These are phyloP conservation scores for Syncerus caffer DNA, from an alignment of 2,797 vertebrate genomes.

Conservation along the genomic window DNA sequence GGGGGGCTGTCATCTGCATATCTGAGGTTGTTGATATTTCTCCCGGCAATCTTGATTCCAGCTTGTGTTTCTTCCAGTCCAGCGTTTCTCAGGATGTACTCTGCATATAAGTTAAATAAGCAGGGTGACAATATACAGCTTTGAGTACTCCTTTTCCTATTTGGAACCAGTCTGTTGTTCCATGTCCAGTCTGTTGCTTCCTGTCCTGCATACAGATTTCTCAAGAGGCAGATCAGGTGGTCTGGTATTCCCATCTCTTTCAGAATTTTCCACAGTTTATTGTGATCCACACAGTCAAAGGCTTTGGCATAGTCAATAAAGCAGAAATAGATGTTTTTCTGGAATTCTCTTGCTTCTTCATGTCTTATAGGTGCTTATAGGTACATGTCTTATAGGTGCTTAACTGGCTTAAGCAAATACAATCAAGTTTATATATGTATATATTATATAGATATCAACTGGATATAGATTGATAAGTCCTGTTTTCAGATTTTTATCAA, in stretches of 20 bases:
- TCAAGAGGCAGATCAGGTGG: accelerated
- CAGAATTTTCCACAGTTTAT: background rate
- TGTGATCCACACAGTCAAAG: background rate
- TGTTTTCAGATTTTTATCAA: background rate
- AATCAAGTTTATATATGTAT: background rate
- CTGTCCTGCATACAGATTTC: background rate
- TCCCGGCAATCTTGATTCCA: background rate
- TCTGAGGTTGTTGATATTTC: background rate
- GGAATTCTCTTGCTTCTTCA: background rate
- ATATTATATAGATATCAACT: background rate
- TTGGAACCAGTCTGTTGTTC: background rate
- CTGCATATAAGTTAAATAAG: background rate
- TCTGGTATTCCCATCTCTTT: too few species aligned
- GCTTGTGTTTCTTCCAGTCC: background rate
- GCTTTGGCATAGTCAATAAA: background rate
- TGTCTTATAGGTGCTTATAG: background rate
- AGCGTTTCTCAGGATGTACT: background rate
- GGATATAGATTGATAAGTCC: background rate
- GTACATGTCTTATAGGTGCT: background rate
- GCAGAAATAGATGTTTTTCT: background rate
- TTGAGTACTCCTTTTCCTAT: background rate
- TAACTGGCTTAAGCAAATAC: background rate
- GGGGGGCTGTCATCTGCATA: background rate
- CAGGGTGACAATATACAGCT: background rate
- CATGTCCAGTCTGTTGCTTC: background rate